Evolutionary conservation across 2,888 invertebrate genomes (phyloP).

Genomic region (Archaeoteleia sp.): DNA sequence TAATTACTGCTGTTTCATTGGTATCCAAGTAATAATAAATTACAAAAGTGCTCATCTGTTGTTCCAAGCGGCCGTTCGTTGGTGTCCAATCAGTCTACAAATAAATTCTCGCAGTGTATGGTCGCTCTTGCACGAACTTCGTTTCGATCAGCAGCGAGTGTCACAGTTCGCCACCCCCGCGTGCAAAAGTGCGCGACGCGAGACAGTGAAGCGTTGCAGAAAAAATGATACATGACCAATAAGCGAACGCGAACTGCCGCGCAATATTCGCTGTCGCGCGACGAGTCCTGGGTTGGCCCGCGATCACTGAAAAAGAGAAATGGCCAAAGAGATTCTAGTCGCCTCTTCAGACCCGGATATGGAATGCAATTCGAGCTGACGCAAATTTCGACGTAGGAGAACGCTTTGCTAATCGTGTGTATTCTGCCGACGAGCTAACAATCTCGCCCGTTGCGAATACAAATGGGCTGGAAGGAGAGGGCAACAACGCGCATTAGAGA

Average conservation of each 20-base stretch:
- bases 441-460: conserved; percentile 22
- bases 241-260: conserved; percentile 33
- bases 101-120: too few relatives aligned
- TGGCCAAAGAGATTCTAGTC: conserved; percentile 31
- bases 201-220: conserved; percentile 30
- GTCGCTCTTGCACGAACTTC: too few relatives aligned
- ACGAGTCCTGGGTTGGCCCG: conserved; percentile 2
- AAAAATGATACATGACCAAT: conserved; percentile 46
- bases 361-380: conserved; percentile 52
- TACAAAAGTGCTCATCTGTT: too few relatives aligned
- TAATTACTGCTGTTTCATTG: too few relatives aligned
- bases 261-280: conserved; percentile 30
- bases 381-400: conserved; percentile 47
- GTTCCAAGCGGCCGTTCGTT: too few relatives aligned
- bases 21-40: too few relatives aligned
- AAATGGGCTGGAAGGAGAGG: conserved; percentile 2
- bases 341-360: conserved; percentile 48
- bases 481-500: conserved; percentile 14
- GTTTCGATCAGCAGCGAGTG: conserved; percentile 6
- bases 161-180: conserved; percentile 16
- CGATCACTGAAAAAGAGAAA: conserved; percentile 44
- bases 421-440: conserved; percentile 30
- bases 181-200: conserved; percentile 20
- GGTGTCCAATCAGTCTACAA: too few relatives aligned
- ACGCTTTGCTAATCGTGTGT: conserved; percentile 42